Evolutionary conservation across 2,888 invertebrate genomes (phyloP), one percentile per base, ranked within the genome.

Genomic region (Chaetogeoica ovagalla): DNA sequence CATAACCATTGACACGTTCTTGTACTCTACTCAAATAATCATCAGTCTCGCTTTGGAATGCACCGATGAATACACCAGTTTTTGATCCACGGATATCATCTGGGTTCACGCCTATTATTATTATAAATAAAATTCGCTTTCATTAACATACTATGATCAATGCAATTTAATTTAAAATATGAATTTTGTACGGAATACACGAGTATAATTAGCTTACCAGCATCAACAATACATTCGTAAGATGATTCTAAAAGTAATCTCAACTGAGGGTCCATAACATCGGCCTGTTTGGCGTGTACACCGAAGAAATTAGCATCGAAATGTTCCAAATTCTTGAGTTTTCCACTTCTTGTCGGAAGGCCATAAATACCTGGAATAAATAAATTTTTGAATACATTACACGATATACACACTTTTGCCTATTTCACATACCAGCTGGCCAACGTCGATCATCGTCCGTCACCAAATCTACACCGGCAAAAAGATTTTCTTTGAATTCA

Each of bases 31-130:
- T 92, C 92, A 95, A 95, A 85, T 91, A 91, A 85, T 96, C 95
- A 84, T 94, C 94, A 17, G 95, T 92, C 87, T 98, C 98, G n/a
- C 93, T 93, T 83, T 91, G 91, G 81, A 94, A 95, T 21, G 94
- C 94, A 82, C 98, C 98, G 83, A 98, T 91, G 87, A 93, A 99
- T 3, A 98, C 98, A 83, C 98, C 98, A 71, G 97, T 97, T 85
- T 91, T 93, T 13, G 93, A 90, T 77, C 98, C 98, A 84, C 94
- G 90, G 74, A 97, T 86, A 83, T 93, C 92, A 77, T 88, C 88
- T 9, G 98, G 98, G 87, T 94, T 95, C 82, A 93, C 84, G 73
- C 92, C 92, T 88, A 82, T 85, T 89, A 30, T 39, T 17, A 17
- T 30, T 30, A 39, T 43, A 74, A 43, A 43, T 30, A 30, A 37